phyloP scores from a whole-genome alignment of 1,140 invertebrate species.

The Drosophila hydei region DNA sequence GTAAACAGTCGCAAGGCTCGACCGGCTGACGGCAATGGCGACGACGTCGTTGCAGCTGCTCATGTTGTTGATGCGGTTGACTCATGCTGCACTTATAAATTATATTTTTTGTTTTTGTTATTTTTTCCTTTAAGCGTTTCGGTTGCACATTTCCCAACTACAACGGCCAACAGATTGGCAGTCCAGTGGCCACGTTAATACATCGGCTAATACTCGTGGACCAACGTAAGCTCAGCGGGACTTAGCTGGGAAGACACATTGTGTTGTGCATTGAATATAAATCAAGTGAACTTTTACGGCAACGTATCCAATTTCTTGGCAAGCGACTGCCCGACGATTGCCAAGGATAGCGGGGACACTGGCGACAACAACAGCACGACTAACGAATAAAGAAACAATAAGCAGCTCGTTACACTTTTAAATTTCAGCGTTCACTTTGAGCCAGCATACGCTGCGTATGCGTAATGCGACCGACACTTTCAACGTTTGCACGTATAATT shows the following conservation, averaged over 20 bases:
- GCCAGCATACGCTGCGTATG: constrained; percentile 65
- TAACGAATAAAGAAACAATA: constrained; percentile 27
- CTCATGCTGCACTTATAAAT: constrained; percentile 45
- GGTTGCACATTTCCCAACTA: constrained; percentile 23
- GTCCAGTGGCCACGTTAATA: constrained; percentile 39
- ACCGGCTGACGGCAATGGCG: constrained; percentile 67
- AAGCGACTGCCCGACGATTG: constrained; percentile 38
- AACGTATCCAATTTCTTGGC: constrained; percentile 53
- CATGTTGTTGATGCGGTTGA: constrained; percentile 63
- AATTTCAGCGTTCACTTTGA: constrained; percentile 51
- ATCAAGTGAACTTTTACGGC: constrained; percentile 53
- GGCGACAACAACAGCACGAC: constrained; percentile 1
- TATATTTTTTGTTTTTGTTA: constrained; percentile 6
- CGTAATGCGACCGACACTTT: constrained; percentile 59
- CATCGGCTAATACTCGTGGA: constrained; percentile 57
- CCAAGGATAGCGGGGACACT: constrained; percentile 36
- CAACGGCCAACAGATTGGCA: constrained; percentile 9
- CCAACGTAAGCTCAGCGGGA: constrained; percentile 28
- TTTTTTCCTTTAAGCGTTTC: constrained; percentile 5
- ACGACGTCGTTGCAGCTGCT: constrained; percentile 57
- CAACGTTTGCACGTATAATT: constrained; percentile 39
- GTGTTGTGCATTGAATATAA: constrained; percentile 58
- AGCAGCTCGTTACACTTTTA: constrained; percentile 56
- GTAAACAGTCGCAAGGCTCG: constrained; percentile 78
- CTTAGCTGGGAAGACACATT: constrained; percentile 41